Conservation (phyloP, 2,888 invertebrate species). For the Lepas anatifera region DNA sequence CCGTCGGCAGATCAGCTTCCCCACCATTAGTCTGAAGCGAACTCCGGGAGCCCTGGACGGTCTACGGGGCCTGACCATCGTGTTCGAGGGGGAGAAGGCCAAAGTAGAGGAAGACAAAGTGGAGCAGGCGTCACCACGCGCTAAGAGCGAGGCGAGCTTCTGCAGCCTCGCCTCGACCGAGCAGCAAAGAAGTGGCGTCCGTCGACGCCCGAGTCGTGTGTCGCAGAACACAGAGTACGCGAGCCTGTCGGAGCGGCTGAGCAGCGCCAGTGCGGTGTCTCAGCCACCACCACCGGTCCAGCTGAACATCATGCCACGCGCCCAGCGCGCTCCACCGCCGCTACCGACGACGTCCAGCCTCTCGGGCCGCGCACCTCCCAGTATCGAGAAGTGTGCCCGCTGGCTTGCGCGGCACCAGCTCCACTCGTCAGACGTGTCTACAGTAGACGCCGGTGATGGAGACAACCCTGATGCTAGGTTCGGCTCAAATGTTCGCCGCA, state of each 20-base stretch:
- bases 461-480: too few relatives aligned
- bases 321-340: not conserved
- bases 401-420: not conserved
- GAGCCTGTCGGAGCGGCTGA: not conserved
- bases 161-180: not conserved
- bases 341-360: not conserved
- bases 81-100: not conserved
- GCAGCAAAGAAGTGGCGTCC: not conserved
- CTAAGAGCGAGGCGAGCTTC: not conserved
- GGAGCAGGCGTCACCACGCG: not conserved
- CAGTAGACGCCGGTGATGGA: not conserved
- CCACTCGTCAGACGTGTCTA: not conserved
- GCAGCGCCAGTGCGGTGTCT: not conserved
- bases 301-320: not conserved
- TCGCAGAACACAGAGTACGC: constrained; percentile 4
- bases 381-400: constrained; percentile 7
- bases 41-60: not conserved
- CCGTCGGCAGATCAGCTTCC: constrained; percentile 5
- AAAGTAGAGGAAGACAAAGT: too few relatives aligned
- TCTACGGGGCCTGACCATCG: not conserved
- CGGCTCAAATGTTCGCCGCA: too few relatives aligned
- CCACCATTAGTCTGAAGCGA: constrained; percentile 4
- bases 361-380: not conserved
- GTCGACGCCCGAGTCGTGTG: not conserved
- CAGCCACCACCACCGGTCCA: not conserved